These are phyloP conservation scores for Scomberomorus guttatus DNA, from an alignment of 2,797 vertebrate genomes.

Conservation along the genomic window DNA sequence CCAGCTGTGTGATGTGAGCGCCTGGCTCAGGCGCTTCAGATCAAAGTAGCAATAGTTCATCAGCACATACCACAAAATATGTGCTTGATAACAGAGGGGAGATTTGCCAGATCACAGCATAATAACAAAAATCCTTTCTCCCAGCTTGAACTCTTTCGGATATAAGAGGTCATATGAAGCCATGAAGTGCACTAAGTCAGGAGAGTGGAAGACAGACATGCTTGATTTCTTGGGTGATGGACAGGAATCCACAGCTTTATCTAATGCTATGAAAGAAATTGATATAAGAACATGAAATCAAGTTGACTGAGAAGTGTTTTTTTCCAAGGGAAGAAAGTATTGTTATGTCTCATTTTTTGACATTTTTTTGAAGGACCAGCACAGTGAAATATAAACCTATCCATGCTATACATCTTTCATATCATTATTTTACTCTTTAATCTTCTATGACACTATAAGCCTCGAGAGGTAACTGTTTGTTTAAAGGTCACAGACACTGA, in stretches of 20 bases:
- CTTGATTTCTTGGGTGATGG: conserved; percentile 61
- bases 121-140: conserved; percentile 71
- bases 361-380: conserved; percentile 10
- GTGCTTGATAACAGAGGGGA: conserved; percentile 75
- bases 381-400: neutral
- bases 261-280: conserved; percentile 54
- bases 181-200: conserved; percentile 55
- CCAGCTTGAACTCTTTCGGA: conserved; percentile 51
- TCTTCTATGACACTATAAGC: conserved; percentile 22
- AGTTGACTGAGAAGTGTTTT: conserved; percentile 44
- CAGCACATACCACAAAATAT: conserved; percentile 75
- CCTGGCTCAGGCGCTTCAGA: conserved; percentile 66
- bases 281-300: conserved; percentile 61
- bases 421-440: neutral
- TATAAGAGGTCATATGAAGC: conserved; percentile 63
- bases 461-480: conserved; percentile 46
- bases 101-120: conserved; percentile 71
- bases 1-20: conserved; percentile 43
- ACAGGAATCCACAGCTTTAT: conserved; percentile 57
- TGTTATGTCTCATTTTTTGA: neutral
- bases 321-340: neutral
- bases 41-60: conserved; percentile 79
- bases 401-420: neutral
- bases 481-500: conserved; percentile 2
- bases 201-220: conserved; percentile 67